Percentiles rank a stretch among this genome's conserved stretches.
These are phyloP conservation scores for Uria lomvia DNA, from an alignment of 2,113 vertebrate species.

Conservation along the genomic window DNA sequence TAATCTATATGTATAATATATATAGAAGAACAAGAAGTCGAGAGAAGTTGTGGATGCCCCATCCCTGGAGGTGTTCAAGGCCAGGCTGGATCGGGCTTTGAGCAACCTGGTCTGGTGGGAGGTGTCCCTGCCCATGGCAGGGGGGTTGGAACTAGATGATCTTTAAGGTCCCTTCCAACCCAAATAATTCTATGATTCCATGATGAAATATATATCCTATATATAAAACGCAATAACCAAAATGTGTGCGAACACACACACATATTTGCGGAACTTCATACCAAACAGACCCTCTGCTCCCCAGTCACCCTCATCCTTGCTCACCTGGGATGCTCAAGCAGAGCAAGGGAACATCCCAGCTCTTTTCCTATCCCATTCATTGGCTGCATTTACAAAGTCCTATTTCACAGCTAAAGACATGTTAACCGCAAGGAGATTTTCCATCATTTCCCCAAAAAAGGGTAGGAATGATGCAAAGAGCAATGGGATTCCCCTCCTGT, in stretches of 20 bases:
- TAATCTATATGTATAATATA: not conserved
- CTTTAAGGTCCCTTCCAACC: not conserved
- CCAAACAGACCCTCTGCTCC: not conserved
- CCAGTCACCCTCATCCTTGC: not conserved
- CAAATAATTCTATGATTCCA: not conserved
- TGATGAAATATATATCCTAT: not conserved
- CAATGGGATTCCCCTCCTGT: not conserved
- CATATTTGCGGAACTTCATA: not conserved
- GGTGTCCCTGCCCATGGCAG: not conserved
- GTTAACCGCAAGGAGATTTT: not conserved
- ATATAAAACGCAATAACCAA: not conserved
- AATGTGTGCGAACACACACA: not conserved
- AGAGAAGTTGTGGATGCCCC: not conserved
- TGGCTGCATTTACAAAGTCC: not conserved
- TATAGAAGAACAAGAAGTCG: not conserved
- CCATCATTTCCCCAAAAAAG: not conserved
- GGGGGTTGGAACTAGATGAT: not conserved
- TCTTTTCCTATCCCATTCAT: not conserved
- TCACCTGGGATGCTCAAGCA: not conserved
- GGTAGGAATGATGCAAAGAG: not conserved
- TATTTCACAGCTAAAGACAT: not conserved
- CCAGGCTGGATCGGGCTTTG: not conserved
- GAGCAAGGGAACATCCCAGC: not conserved
- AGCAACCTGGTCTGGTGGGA: not conserved
- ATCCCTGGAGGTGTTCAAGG: not conserved